These are phyloP conservation scores for Aldabrachelys gigantea DNA, from an alignment of 2,113 vertebrate genomes.

Conservation along the genomic window DNA sequence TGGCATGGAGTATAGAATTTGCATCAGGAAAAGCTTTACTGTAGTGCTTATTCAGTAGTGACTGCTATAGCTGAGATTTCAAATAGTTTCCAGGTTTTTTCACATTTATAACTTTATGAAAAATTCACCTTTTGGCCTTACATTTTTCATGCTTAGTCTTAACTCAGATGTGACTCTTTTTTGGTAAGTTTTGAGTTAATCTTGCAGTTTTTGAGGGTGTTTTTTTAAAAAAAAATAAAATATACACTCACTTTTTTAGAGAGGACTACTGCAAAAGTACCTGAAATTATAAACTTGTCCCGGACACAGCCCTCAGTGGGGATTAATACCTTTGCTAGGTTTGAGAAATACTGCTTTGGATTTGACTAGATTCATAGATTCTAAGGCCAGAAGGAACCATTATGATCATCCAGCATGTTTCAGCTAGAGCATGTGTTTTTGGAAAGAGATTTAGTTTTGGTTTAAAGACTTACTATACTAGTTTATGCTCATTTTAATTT, in stretches of 20 bases:
- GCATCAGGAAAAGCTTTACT: not conserved
- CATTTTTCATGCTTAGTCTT: not conserved
- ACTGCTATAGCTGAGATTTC: not conserved
- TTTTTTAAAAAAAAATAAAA: not conserved
- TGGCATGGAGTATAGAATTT: not conserved
- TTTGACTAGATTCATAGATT: not conserved
- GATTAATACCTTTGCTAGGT: not conserved
- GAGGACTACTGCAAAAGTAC: not conserved
- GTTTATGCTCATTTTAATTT: too few species aligned
- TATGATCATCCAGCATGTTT: too few species aligned
- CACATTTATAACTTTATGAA: not conserved
- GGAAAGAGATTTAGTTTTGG: not conserved
- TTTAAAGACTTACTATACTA: too few species aligned
- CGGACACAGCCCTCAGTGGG: not conserved
- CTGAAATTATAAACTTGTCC: not conserved
- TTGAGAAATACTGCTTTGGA: not conserved
- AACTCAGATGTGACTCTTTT: not conserved
- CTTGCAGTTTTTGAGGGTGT: not conserved
- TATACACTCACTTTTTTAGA: not conserved
- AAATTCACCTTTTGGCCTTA: rapidly evolving
- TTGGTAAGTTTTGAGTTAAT: not conserved
- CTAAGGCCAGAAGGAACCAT: not conserved
- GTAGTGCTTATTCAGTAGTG: not conserved
- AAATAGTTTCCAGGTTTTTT: not conserved
- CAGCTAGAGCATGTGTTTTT: not conserved